Evolutionary conservation across 2,888 invertebrate species (phyloP), one percentile per base, ranked within the genome.

Genomic region (Rhorus exstirpatorius): DNA sequence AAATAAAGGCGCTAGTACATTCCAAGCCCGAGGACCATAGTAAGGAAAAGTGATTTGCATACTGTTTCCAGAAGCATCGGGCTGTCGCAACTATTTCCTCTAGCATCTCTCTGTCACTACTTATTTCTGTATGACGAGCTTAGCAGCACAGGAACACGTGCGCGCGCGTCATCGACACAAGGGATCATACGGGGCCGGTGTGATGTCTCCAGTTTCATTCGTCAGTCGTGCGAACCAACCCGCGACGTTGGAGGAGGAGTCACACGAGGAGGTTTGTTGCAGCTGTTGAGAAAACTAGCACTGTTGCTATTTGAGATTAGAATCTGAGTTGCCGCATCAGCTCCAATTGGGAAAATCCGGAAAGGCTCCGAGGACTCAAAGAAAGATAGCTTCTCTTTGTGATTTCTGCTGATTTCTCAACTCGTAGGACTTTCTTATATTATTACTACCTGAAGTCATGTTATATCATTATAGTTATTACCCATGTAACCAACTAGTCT

Each of bases 171-270:
- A 60, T 60, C 60, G 49, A 44, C 46, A 65, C 35, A 55, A 72
- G 44, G 53, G 65, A 75, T 75, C 70, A 51, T 74, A 55, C 65
- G 76, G 60, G 75, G 49, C 31, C 67, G 65, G 65, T 46, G 41
- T 19, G 49, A 81, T 79, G 75, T 79, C 79, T 71, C 58, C 67
- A 53, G 78, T 83, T 78, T 76, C 79, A 83, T 83, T 83, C 82
- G 82, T 79, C 79, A 71, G 24, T 71, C 38, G 44, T 35, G 12
- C 65, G 49, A 70, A 61, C 82, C 82, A 83, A 83, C 82, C 82
- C 51, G 79, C 60, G 75, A 67, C 38, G 61, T 46, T 49, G 82
- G 75, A 82, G 82, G 82, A 83, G 82, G 82, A 83, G 82, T 71
- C 44, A 79, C 38, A 14, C 17, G 31, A 31, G 60, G 65, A 55